phyloP scores from a whole-genome alignment of 1,140 invertebrate species.

The Heliconius hermathena region DNA sequence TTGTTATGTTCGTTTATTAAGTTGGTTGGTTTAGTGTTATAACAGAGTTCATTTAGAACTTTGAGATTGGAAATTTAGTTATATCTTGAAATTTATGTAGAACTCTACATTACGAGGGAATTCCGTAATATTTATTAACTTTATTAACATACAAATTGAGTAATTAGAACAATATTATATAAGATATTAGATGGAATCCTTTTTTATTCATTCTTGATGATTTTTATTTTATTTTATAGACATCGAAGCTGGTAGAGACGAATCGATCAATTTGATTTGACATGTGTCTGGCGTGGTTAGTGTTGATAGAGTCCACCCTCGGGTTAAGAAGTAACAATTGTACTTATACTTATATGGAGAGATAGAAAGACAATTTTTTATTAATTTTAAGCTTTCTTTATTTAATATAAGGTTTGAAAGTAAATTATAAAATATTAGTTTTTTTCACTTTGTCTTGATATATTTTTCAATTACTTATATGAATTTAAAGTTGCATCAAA shows the following conservation, averaged over 20 bases:
- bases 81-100: too few relatives aligned
- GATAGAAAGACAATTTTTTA: neutral
- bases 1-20: neutral
- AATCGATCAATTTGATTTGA: slow-evolving; percentile 14
- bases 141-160: neutral
- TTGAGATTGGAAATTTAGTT: neutral
- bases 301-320: slow-evolving; percentile 11
- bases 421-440: too few relatives aligned
- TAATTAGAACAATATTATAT: neutral
- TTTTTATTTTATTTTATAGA: slow-evolving; percentile 10
- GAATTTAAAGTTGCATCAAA: too few relatives aligned
- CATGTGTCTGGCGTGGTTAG: slow-evolving; percentile 10
- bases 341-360: neutral
- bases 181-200: neutral
- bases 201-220: neutral
- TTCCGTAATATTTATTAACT: too few relatives aligned
- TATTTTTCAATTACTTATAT: too few relatives aligned
- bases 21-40: neutral
- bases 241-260: neutral
- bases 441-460: too few relatives aligned
- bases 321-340: neutral
- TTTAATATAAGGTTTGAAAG: too few relatives aligned
- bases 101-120: too few relatives aligned
- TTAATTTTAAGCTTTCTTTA: neutral
- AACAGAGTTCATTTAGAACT: neutral